phyloP scores from a whole-genome alignment of 1,140 invertebrate genomes.

The Rhagoletis zephyria region DNA sequence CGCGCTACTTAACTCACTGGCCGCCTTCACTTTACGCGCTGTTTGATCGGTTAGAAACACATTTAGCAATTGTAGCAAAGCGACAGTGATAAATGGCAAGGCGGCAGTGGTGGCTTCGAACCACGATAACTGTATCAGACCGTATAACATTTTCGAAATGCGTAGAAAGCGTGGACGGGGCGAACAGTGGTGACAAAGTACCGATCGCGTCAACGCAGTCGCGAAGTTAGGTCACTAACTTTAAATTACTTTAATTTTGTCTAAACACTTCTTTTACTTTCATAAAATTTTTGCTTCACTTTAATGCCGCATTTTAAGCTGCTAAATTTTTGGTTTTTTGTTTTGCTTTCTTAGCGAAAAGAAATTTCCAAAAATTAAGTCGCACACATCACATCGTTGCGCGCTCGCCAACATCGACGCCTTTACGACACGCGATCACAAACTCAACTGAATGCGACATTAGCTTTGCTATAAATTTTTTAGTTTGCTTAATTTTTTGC shows the following conservation, averaged over 20 bases:
- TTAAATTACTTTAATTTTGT: neutral
- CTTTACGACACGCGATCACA: constrained; percentile 24
- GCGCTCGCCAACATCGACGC: constrained; percentile 37
- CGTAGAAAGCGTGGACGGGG: neutral
- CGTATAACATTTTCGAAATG: constrained; percentile 55
- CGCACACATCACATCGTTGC: constrained; percentile 9
- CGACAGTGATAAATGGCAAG: constrained; percentile 61
- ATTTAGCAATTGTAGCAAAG: constrained; percentile 67
- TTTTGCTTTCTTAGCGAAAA: neutral
- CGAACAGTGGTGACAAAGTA: neutral
- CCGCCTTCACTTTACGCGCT: neutral
- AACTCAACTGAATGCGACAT: constrained; percentile 52
- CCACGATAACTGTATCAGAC: constrained; percentile 61
- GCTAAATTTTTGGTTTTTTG: neutral
- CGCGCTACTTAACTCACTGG: constrained; percentile 8
- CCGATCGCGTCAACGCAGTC: no score
- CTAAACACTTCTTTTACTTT: neutral
- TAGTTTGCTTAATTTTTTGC: constrained; percentile 1
- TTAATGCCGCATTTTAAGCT: neutral
- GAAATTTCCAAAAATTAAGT: neutral
- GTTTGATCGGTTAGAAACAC: constrained; percentile 41
- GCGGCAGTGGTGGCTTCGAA: constrained; percentile 66
- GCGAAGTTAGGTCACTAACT: neutral
- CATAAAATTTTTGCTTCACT: neutral
- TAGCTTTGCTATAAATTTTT: constrained; percentile 17